These are phyloP conservation scores for Atta colombica DNA, from an alignment of 1,140 invertebrate species.

Conservation along the genomic window DNA sequence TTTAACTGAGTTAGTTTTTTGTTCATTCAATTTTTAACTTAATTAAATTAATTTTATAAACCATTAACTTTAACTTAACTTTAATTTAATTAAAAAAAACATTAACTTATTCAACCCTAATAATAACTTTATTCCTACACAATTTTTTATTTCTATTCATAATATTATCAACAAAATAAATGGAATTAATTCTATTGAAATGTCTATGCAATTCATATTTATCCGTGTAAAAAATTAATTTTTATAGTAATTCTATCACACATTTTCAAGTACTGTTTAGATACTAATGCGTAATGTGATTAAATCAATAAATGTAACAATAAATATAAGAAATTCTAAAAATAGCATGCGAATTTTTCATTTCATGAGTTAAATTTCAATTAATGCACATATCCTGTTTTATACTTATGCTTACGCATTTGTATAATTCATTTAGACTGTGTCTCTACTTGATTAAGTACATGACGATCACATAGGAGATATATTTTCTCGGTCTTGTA, in stretches of 20 bases:
- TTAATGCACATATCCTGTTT: conserved; percentile 22
- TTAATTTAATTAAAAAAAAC: no score
- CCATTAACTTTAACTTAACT: no score
- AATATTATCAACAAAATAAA: no score
- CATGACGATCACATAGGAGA: background rate
- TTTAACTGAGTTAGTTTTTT: no score
- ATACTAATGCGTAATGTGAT: background rate
- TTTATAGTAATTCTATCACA: background rate
- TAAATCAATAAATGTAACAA: conserved; percentile 10
- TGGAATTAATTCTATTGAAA: background rate
- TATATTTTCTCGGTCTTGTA: conserved; percentile 1
- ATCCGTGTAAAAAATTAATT: background rate
- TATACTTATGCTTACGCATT: background rate
- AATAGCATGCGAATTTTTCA: no score
- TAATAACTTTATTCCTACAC: no score
- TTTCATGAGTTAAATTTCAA: background rate
- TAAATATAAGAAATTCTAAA: background rate
- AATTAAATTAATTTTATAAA: no score
- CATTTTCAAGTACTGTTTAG: background rate
- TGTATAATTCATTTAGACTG: conserved; percentile 17
- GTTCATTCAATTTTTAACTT: no score
- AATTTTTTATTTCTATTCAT: background rate
- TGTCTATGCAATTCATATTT: background rate
- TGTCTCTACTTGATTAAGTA: background rate
- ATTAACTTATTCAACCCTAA: no score